Evolutionary conservation across 1,140 invertebrate species (phyloP), one percentile per base, ranked within the genome.

Genomic region (Pectinophora gossypiella): DNA sequence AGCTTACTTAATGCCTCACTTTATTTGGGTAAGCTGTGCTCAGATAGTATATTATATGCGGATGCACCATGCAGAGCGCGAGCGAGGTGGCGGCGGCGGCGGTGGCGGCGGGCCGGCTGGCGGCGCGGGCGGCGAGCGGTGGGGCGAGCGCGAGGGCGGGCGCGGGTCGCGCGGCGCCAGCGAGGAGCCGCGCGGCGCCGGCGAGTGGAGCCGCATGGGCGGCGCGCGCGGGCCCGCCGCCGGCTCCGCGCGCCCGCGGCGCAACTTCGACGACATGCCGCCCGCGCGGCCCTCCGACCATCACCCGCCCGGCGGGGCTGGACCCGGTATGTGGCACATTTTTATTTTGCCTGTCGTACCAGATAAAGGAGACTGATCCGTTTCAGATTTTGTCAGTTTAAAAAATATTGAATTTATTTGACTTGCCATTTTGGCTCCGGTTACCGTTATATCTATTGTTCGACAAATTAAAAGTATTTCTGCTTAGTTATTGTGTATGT

Each of bases 251-350:
- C 64, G 62, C 76, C 86, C 61, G 66, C 58, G 70, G 4, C 66
- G 75, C 35, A 76, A 72, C 65, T 84, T 84, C 57, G 85, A 88
- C 19, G 85, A 88, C 46, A 79, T 83, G 76, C 83, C 82, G 46
- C 64, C 72, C 43, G 56, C 82, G 18, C 66, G 77, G 36, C 70
- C 83, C n/a, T n/a, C n/a, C n/a, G n/a, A n/a, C n/a, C n/a, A n/a
- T n/a, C n/a, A n/a, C n/a, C n/a, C n/a, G n/a, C n/a, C n/a, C n/a
- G 27, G 27, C 27, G 9, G 27, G 9, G 1, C 27, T 3, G n/a
- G 4, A 23, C 2, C n/a, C 27, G 1, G n/a, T 7, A n/a, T 32
- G 27, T n/a, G 27, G 27, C 6, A n/a, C n/a, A 9, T n/a, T 32
- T 32, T 32, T 32, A 1, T 32, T 32, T 32, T 32, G n/a, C n/a